Conservation (phyloP, 2,888 invertebrate species). For the Drosophila lacicola region DNA sequence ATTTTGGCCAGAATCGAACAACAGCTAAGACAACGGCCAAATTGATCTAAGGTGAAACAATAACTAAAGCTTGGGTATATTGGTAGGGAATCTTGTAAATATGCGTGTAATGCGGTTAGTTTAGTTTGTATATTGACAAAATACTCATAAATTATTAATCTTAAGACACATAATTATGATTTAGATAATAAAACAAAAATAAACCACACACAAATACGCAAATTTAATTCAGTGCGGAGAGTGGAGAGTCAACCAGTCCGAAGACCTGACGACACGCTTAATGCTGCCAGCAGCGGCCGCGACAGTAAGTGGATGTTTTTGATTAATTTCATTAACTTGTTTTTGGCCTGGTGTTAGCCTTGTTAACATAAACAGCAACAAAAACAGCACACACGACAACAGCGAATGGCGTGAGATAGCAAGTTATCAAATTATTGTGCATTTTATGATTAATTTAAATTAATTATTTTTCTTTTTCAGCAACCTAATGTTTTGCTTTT, state of each 20-base stretch:
- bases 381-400: not conserved
- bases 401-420: conserved; percentile 29
- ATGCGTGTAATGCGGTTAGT: conserved; percentile 43
- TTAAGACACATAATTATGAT: conserved; percentile 61
- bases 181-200: conserved; percentile 63
- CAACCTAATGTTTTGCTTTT: not conserved
- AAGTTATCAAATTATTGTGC: conserved; percentile 22
- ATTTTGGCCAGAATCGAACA: conserved; percentile 49
- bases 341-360: conserved; percentile 56
- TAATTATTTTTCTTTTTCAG: conserved; percentile 1
- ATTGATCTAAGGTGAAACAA: conserved; percentile 22
- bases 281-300: conserved; percentile 41
- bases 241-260: conserved; percentile 29
- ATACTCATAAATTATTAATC: conserved; percentile 67
- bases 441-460: conserved; percentile 12
- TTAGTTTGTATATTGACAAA: conserved; percentile 51
- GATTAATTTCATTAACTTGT: conserved; percentile 72
- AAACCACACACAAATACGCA: conserved; percentile 40
- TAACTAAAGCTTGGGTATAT: conserved; percentile 13
- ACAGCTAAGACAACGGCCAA: conserved; percentile 21
- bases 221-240: conserved; percentile 54
- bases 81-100: conserved; percentile 48
- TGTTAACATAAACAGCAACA: conserved; percentile 56
- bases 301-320: conserved; percentile 48
- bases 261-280: conserved; percentile 50